Base-by-base conservation (phyloP, 2,888 invertebrate species). In the Orthosia incerta region DNA sequence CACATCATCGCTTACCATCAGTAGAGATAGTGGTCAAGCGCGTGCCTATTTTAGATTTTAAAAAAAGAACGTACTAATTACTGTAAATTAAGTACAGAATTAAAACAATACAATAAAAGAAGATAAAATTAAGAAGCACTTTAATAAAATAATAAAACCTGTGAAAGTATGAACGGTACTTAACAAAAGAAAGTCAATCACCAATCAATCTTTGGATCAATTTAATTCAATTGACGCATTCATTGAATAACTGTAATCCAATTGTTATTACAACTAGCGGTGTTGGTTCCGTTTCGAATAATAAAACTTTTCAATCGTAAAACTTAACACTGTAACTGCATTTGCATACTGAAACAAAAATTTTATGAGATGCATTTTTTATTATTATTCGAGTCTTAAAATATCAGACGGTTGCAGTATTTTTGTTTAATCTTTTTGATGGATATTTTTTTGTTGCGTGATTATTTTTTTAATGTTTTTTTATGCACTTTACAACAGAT, bases 251-350 rank as follows among this genome's bases (percentile, higher is more conserved):
- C 51, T 65, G 46, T 66, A 71, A 74, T 75, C 31, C 59, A 76
- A 76, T 84, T 84, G 53, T 75, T 62, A 61, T 71, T 72, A 56
- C 53, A 59, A 56, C 61, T n/a, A 23, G 11, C 31, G 15, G 20
- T 15, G 26, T 2, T 39, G 79, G 77, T 78, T 76, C 77, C 67
- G 66, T 86, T 68, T 80, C 62, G 76, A 55, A 78, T 82, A 67
- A 83, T 72, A 84, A 82, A 78, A 79, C 67, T 67, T 74, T 76
- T 71, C 59, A 16, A 50, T 71, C 74, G 20, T 84, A 83, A 83
- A 83, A 65, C 23, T 83, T 69, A 85, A 83, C 75, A 80, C 67
- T 79, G 72, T 50, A 71, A 71, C 71, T 71, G 74, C 72, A 46
- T 23, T 65, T 56, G 66, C 45, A 74, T 59, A 55, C 71, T 76